Percentiles rank a stretch among this genome's conserved stretches.
These are phyloP conservation scores for Eunapius fragilis DNA, from an alignment of 37 sponge, comb jelly and placozoan species.

Conservation along the genomic window DNA sequence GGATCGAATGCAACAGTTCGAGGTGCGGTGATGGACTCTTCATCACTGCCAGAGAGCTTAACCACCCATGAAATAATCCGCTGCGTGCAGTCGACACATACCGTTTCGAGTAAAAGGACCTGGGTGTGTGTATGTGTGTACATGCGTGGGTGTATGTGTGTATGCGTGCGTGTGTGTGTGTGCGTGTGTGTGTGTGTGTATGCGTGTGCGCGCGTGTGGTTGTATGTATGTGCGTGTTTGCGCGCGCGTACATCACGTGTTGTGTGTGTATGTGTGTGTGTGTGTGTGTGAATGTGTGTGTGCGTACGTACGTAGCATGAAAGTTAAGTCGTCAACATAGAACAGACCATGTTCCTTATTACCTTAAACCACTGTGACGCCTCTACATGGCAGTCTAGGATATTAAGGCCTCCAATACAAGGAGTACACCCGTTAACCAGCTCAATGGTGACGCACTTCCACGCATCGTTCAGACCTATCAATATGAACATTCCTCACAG, in stretches of 20 bases:
- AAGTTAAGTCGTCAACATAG: neutral
- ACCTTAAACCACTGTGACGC: conserved; percentile 30
- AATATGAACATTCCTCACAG: conserved; percentile 1
- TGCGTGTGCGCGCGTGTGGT: neutral
- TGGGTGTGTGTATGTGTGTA: neutral
- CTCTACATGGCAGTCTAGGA: conserved; percentile 8
- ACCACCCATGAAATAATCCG: conserved; percentile 23
- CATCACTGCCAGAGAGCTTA: neutral
- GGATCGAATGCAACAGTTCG: neutral
- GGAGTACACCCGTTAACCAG: conserved; percentile 16
- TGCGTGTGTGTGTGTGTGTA: no score
- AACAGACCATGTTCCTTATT: neutral
- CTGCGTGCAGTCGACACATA: conserved; percentile 23
- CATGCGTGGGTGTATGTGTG: no score
- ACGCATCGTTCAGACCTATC: conserved; percentile 1
- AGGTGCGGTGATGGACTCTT: neutral
- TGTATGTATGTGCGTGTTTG: neutral
- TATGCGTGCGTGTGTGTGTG: no score
- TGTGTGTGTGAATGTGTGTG: no score
- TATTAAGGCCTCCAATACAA: neutral
- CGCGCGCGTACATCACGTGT: no score
- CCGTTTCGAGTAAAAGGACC: conserved; percentile 13
- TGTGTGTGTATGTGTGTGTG: no score
- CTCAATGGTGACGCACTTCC: conserved; percentile 10
- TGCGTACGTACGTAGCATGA: no score